These are phyloP conservation scores for Rhopalosiphum padi DNA, from an alignment of 1,140 invertebrate genomes.

Conservation along the genomic window DNA sequence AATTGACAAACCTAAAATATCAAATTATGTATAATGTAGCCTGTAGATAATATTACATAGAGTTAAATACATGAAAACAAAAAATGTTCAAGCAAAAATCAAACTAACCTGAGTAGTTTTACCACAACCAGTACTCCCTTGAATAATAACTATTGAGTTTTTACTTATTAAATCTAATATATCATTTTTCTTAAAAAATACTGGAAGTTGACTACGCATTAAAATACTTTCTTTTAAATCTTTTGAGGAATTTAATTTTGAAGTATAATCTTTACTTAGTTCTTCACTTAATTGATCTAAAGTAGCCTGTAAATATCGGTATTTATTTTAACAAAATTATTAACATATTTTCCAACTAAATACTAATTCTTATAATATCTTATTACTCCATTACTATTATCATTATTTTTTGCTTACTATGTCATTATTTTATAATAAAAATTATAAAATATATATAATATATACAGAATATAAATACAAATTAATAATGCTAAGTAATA, in stretches of 20 bases:
- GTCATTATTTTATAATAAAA: not conserved
- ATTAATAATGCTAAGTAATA: not conserved
- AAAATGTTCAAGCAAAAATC: not conserved
- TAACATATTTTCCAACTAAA: not conserved
- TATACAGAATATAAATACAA: not conserved
- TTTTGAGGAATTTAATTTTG: constrained; percentile 71
- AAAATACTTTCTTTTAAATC: constrained; percentile 71
- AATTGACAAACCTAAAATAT: constrained; percentile 86
- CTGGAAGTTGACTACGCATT: constrained; percentile 78
- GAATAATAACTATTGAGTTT: constrained; percentile 74
- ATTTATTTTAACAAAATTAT: not conserved
- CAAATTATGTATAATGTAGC: not conserved
- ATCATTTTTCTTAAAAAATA: constrained; percentile 73
- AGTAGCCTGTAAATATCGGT: constrained; percentile 65
- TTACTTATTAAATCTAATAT: constrained; percentile 84
- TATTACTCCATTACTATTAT: not conserved
- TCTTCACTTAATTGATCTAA: constrained; percentile 84
- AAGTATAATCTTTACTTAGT: constrained; percentile 71
- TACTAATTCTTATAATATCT: not conserved
- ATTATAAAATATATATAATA: not conserved
- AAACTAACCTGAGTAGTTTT: constrained; percentile 82
- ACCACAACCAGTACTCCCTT: constrained; percentile 84
- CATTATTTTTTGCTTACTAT: not conserved
- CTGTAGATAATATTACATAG: not conserved
- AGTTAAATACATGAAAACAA: not conserved